Conservation (phyloP, 2,888 invertebrate species). For the Venusia cambrica region DNA sequence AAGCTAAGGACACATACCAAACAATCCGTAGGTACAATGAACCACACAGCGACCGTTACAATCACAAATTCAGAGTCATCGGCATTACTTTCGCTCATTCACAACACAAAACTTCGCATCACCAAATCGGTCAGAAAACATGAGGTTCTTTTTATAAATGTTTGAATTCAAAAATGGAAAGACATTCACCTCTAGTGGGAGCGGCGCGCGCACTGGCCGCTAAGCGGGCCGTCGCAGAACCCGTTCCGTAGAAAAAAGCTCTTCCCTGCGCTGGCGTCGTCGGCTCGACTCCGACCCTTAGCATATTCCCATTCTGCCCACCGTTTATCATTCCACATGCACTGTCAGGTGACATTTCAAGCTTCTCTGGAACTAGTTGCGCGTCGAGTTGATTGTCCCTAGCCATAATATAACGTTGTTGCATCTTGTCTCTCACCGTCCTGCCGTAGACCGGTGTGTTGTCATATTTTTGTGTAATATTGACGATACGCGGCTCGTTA, state of each 20-base stretch:
- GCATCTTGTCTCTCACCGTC: constrained; percentile 33
- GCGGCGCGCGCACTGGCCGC: constrained; percentile 81
- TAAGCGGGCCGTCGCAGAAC: constrained; percentile 79
- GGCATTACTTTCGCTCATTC: constrained; percentile 51
- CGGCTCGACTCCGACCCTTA: constrained; percentile 72
- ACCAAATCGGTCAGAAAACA: constrained; percentile 29
- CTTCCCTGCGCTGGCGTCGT: constrained; percentile 65
- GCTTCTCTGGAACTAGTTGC: constrained; percentile 73
- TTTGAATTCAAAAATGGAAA: constrained; percentile 49
- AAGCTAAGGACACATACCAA: constrained; percentile 61
- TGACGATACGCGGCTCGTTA: constrained; percentile 54
- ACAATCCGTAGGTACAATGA: constrained; percentile 53
- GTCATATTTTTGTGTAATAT: constrained; percentile 57
- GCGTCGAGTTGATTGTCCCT: constrained; percentile 56
- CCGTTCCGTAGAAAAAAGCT: constrained; percentile 83
- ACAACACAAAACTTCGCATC: constrained; percentile 41
- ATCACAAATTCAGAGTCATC: constrained; percentile 52
- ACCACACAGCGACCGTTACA: constrained; percentile 62
- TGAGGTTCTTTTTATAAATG: constrained; percentile 33
- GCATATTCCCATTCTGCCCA: constrained; percentile 67
- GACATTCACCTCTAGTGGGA: constrained; percentile 75
- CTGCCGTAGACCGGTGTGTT: constrained; percentile 59
- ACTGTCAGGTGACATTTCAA: constrained; percentile 54
- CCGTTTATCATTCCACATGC: constrained; percentile 61
- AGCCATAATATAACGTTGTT: constrained; percentile 14